Evolutionary conservation across 2,113 vertebrate genomes (phyloP), one percentile per base, ranked within the genome.

Genomic region (Tragelaphus imberbis): DNA sequence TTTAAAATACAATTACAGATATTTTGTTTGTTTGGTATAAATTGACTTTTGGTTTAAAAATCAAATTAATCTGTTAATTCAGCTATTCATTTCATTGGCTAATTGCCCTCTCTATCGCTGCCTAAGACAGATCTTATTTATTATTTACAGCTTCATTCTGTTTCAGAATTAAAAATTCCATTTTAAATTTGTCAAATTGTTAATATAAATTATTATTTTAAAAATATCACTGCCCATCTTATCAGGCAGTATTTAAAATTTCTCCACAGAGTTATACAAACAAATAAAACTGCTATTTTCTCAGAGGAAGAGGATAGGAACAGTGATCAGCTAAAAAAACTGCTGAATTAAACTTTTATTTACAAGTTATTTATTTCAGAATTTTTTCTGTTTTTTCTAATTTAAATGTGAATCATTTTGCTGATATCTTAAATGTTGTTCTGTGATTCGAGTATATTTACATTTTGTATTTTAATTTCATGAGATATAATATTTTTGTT

Each of bases 391-490:
- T 44, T 51, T 86, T 89, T 96, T 47, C 59, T 90, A 95, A 92
- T 86, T 61, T 96, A 86, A 95, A 55, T 82, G 8, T 88, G 88
- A 89, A 77, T n/a, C 90, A 92, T 95, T 90, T 79, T 90, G 75
- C 27, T 90, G 40, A 44, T 87, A 84, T 51, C 84, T 93, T 95
- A 87, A 82, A 89, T 65, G 56, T 80, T 82, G 30, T 90, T 82
- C 25, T n/a, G 27, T 89, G 19, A 79, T 75, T 87, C 36, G 13
- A 94, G 75, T 86, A 75, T 36, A 85, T 84, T 97, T 94, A n/a
- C 3, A 84, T 88, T 84, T 95, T 94, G 61, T 77, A 17, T 85
- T 95, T 97, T 81, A 88, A 91, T 88, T 95, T 71, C 92, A 88
- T 88, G 11, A 53, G 56, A 8, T 81, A 1, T 44, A 95, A 81